These are phyloP conservation scores for Esperia sulphurella DNA, from an alignment of 2,888 invertebrate species.

Conservation along the genomic window DNA sequence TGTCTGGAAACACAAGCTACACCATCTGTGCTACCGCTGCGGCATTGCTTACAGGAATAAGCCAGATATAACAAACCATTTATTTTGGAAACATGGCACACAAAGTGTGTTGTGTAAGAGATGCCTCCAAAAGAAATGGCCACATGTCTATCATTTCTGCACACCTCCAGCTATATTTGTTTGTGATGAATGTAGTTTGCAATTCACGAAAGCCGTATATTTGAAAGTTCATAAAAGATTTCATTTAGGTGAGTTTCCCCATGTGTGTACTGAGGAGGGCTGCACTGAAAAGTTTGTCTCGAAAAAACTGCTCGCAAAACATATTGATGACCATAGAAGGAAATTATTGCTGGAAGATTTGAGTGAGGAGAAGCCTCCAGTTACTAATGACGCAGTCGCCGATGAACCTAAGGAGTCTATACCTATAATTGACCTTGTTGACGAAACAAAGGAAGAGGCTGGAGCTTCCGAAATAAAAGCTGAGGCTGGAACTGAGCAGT, in stretches of 20 bases:
- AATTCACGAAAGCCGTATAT: constrained; percentile 86
- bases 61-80: constrained; percentile 91
- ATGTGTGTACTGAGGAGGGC: constrained; percentile 83
- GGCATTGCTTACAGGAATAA: constrained; percentile 93
- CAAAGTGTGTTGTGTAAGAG: constrained; percentile 91
- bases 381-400: constrained; percentile 31
- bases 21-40: constrained; percentile 92
- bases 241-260: constrained; percentile 85
- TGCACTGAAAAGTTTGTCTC: constrained; percentile 91
- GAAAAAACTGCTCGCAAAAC: constrained; percentile 86
- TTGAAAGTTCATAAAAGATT: constrained; percentile 91
- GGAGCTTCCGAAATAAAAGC: constrained; percentile 49
- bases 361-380: constrained; percentile 38
- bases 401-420: constrained; percentile 52
- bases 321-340: constrained; percentile 81
- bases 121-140: constrained; percentile 94
- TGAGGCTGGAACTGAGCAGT: constrained; percentile 44
- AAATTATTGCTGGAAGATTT: constrained; percentile 50
- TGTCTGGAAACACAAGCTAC: constrained; percentile 93
- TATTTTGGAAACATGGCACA: constrained; percentile 96
- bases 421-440: constrained; percentile 59
- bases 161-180: constrained; percentile 87
- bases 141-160: constrained; percentile 94
- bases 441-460: constrained; percentile 52
- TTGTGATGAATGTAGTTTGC: constrained; percentile 89